Evolutionary conservation across 2,888 invertebrate genomes (phyloP).

Genomic region (Fragum whitleyi): DNA sequence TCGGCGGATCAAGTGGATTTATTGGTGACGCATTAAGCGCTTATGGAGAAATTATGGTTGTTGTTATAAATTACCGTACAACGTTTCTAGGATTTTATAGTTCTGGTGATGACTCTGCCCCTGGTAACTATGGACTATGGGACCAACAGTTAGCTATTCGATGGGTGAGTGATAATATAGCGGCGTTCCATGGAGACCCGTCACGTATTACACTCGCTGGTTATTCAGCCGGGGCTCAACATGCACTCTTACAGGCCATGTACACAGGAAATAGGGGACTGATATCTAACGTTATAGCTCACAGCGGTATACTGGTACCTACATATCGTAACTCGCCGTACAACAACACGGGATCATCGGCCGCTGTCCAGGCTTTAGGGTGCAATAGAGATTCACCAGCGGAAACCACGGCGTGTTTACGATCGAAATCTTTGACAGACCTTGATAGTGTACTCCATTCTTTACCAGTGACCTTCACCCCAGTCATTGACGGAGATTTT

Average conservation of each 20-base stretch:
- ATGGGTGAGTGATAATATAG: conserved; percentile 89
- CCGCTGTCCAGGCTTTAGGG: conserved; percentile 23
- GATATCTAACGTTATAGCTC: conserved; percentile 47
- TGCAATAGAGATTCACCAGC: conserved; percentile 30
- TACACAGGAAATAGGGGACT: conserved; percentile 43
- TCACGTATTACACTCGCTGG: conserved; percentile 91
- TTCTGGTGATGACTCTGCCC: conserved; percentile 85
- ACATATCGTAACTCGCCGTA: conserved; percentile 27
- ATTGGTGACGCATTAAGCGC: conserved; percentile 70
- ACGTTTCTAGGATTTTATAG: conserved; percentile 86
- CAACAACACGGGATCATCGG: conserved; percentile 15
- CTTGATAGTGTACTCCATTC: conserved; percentile 21
- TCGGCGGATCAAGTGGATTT: conserved; percentile 79
- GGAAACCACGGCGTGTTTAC: conserved; percentile 32
- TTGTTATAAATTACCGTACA: conserved; percentile 86
- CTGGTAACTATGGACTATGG: conserved; percentile 86
- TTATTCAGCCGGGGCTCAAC: conserved; percentile 88
- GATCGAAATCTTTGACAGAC: conserved; percentile 37
- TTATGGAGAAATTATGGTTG: conserved; percentile 86
- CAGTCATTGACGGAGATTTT: conserved; percentile 51
- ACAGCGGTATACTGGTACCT: conserved; percentile 39
- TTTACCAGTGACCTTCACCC: conserved; percentile 31
- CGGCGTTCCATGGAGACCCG: conserved; percentile 92
- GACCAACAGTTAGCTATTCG: conserved; percentile 85
- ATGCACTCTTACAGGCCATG: conserved; percentile 52